Base-by-base conservation (phyloP, 2,888 invertebrate genomes). In the Mythimna loreyi region DNA sequence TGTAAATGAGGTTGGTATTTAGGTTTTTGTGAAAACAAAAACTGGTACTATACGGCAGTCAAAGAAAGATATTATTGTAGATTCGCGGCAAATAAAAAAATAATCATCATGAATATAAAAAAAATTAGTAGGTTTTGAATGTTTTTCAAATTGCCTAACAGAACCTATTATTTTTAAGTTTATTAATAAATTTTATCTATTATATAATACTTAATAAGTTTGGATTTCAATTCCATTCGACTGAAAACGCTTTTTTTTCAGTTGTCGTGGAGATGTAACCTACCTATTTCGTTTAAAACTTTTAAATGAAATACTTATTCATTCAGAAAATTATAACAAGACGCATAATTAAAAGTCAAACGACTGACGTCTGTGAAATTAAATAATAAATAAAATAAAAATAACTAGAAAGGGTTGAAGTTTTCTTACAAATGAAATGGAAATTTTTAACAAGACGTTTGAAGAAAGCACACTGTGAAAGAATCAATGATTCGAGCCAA, bases 361-460 rank as follows among this genome's bases (percentile, higher is more conserved):
- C 85, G 84, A 74, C 72, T 63, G 75, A 80, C 80, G 81, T 82
- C 85, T 86, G 73, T 76, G 72, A 85, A 83, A 85, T 89, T 85
- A 81, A 87, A 87, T 87, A 87, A 81, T 82, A 89, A 90, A 84
- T 72, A 72, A 89, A 90, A 84, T 72, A 72, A 64, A 73, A 73
- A 60, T 52, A 77, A 79, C 59, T 84, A 80, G 85, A 91, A 94
- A 93, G 94, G 92, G 92, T 93, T 94, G 86, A 89, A 93, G 81
- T 92, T 92, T 90, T 79, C 80, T 79, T 86, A 89, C 90, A 93
- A 94, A 94, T 94, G 92, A 92, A 94, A 94, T 91, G 95, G 94
- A 96, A 95, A 90, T 90, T 93, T 96, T 94, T 96, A 96, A 96
- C 94, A 94, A 95, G 95, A 86, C 85, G 67, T 81, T 78, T 80